These are phyloP conservation scores for Eugnorisma glareosa DNA, from an alignment of 2,888 invertebrate genomes.

Conservation along the genomic window DNA sequence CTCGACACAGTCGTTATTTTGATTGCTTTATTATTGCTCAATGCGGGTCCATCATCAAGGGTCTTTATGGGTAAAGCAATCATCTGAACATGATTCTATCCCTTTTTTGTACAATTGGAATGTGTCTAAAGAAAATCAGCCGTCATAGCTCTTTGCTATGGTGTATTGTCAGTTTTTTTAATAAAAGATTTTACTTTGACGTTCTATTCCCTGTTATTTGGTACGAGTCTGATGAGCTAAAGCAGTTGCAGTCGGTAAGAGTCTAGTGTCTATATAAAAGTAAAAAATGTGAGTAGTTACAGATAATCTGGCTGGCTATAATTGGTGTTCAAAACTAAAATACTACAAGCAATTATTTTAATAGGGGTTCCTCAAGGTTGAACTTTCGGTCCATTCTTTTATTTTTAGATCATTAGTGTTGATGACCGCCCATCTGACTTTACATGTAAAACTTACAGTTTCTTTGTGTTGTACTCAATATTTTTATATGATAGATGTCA, in stretches of 20 bases:
- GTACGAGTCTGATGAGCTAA: not conserved
- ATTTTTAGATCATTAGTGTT: conserved; percentile 57
- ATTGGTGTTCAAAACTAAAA: not conserved
- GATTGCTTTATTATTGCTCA: conserved; percentile 45
- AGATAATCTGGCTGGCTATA: conserved; percentile 13
- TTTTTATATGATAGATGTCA: not conserved
- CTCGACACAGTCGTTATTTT: conserved; percentile 29
- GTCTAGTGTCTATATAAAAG: not conserved
- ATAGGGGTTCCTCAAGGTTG: conserved; percentile 67
- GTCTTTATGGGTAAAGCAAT: conserved; percentile 31
- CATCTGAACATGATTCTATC: conserved; percentile 1
- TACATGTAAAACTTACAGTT: conserved; percentile 15
- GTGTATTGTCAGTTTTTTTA: not conserved
- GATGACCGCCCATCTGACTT: conserved; percentile 43
- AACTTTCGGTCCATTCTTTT: conserved; percentile 63
- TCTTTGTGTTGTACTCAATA: not conserved
- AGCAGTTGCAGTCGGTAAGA: not conserved
- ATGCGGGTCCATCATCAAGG: conserved; percentile 36
- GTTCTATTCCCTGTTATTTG: conserved; percentile 1
- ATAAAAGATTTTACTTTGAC: conserved; percentile 5
- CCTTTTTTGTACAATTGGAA: conserved; percentile 30
- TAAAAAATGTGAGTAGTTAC: not conserved
- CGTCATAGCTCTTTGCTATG: not conserved
- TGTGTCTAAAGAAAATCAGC: conserved; percentile 10
- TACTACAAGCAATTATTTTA: conserved; percentile 31